Conservation (phyloP, 2,888 invertebrate genomes). For the Blastobasis adustella region DNA sequence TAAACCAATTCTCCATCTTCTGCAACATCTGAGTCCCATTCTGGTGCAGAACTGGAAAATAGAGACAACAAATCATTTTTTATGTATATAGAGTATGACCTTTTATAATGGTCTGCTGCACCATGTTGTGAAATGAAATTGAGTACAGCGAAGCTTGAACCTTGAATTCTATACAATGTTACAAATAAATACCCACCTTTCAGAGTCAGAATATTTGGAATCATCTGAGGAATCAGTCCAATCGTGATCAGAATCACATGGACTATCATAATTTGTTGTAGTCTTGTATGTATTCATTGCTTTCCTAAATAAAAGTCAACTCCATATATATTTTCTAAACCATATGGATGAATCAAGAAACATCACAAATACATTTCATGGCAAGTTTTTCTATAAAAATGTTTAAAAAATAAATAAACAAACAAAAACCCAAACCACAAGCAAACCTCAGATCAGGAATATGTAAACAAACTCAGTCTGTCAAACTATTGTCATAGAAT, state of each 20-base stretch:
- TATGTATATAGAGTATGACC: too few relatives aligned
- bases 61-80: too few relatives aligned
- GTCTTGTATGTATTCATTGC: constrained; percentile 39
- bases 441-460: too few relatives aligned
- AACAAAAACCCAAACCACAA: too few relatives aligned
- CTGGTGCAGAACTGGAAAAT: constrained; percentile 74
- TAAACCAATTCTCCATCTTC: constrained; percentile 80
- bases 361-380: neutral
- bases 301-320: too few relatives aligned
- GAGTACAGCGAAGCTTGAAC: too few relatives aligned
- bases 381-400: too few relatives aligned
- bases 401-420: too few relatives aligned
- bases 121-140: too few relatives aligned
- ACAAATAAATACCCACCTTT: constrained; percentile 54
- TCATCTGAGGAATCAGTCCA: constrained; percentile 63
- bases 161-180: neutral
- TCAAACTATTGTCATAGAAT: too few relatives aligned
- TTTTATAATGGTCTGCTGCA: too few relatives aligned
- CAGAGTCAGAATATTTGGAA: constrained; percentile 76
- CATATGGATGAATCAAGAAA: neutral
- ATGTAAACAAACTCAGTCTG: too few relatives aligned
- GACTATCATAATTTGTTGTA: constrained; percentile 48
- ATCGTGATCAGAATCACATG: constrained; percentile 62
- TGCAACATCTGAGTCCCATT: constrained; percentile 79
- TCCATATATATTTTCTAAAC: neutral